These are phyloP conservation scores for Falcunculus frontatus DNA, from an alignment of 2,113 vertebrate species.

Conservation along the genomic window DNA sequence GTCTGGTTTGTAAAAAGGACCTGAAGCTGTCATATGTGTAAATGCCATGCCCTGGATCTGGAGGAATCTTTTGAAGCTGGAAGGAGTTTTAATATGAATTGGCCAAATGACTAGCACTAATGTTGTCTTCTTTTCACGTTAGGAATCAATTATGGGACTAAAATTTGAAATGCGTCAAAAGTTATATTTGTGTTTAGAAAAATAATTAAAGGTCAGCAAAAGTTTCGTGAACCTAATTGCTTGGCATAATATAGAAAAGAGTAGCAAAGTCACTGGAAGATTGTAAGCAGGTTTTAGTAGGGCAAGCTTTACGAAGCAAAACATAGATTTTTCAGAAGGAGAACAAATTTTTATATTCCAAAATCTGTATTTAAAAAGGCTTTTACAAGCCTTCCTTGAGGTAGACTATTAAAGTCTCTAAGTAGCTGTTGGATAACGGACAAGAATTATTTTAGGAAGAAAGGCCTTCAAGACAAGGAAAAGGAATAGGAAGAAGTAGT, in stretches of 20 bases:
- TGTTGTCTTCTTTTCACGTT: neutral
- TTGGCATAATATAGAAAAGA: neutral
- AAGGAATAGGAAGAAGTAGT: neutral
- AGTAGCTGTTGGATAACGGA: neutral
- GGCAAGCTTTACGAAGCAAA: neutral
- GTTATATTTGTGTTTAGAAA: neutral
- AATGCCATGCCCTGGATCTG: neutral
- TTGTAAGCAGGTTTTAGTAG: neutral
- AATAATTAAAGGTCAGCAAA: neutral
- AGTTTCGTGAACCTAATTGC: neutral
- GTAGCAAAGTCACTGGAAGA: neutral
- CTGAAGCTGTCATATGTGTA: neutral
- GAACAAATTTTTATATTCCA: neutral
- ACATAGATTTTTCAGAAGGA: neutral
- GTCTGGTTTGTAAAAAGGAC: too few relatives aligned
- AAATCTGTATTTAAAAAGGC: neutral
- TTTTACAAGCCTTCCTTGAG: neutral
- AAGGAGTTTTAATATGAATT: neutral
- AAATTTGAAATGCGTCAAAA: neutral
- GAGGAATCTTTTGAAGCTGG: neutral
- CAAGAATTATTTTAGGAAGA: neutral
- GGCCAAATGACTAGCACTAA: neutral
- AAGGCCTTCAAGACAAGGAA: neutral
- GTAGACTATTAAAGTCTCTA: neutral
- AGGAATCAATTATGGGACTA: neutral